A percentile compares a stretch with the other conserved stretches of the same genome.
These are phyloP conservation scores for Pholis gunnellus DNA, from an alignment of 2,113 vertebrate genomes.

Conservation along the genomic window DNA sequence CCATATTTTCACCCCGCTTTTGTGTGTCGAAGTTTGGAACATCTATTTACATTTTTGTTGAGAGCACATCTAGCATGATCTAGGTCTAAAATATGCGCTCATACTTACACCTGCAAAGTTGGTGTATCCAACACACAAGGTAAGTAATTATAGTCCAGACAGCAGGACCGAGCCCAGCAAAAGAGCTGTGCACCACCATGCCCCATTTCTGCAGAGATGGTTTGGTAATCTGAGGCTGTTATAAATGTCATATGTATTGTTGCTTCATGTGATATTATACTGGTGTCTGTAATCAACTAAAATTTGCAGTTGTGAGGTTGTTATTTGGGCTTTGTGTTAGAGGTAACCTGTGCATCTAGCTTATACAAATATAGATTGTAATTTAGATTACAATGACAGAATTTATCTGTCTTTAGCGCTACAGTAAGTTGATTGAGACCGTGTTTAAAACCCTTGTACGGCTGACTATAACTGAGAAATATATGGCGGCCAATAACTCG, in stretches of 20 bases:
- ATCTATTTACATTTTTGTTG: neutral
- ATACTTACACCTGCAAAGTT: neutral
- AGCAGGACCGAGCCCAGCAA: neutral
- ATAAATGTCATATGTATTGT: neutral
- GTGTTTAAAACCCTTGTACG: neutral
- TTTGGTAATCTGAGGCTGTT: neutral
- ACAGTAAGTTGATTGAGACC: neutral
- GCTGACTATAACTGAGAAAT: neutral
- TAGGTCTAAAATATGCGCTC: neutral
- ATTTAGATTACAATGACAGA: neutral
- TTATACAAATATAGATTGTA: neutral
- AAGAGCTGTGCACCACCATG: neutral
- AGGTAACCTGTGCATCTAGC: neutral
- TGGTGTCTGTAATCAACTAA: neutral
- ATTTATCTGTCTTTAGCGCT: neutral
- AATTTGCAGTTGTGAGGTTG: neutral
- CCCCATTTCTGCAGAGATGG: neutral
- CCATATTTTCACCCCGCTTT: too few relatives aligned
- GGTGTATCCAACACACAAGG: neutral
- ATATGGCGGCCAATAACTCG: slow-evolving; percentile 38
- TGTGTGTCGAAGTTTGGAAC: neutral
- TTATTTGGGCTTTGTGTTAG: neutral
- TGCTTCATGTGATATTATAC: neutral
- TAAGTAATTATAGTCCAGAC: too few relatives aligned
- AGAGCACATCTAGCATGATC: neutral